Percentiles rank a stretch among this genome's conserved stretches.
phyloP scores from a whole-genome alignment of 2,113 vertebrate species.

The Accipiter cooperii region DNA sequence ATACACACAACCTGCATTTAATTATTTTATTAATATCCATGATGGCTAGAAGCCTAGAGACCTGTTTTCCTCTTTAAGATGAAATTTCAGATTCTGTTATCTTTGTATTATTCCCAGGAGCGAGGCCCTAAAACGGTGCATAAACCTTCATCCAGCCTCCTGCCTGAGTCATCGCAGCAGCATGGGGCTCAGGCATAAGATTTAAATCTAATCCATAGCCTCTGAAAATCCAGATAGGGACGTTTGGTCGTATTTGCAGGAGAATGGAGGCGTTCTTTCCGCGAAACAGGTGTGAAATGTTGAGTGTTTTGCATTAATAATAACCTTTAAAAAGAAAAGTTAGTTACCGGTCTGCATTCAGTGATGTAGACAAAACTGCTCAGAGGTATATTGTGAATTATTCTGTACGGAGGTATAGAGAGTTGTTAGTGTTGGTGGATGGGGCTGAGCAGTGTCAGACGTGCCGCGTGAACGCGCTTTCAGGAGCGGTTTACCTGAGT shows the following conservation, averaged over 20 bases:
- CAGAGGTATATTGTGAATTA: neutral
- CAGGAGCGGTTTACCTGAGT: neutral
- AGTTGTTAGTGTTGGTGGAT: neutral
- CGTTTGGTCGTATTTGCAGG: neutral
- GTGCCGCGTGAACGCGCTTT: rapidly evolving
- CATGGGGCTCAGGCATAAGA: rapidly evolving
- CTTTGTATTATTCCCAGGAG: neutral
- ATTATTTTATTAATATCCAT: neutral
- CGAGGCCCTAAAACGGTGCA: neutral
- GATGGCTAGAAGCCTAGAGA: neutral
- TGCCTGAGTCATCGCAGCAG: neutral
- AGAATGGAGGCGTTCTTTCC: neutral
- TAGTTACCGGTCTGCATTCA: neutral
- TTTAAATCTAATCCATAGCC: neutral
- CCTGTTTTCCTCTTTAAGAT: neutral
- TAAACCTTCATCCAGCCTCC: neutral
- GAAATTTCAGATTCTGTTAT: neutral
- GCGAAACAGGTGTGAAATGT: rapidly evolving
- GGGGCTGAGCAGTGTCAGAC: neutral
- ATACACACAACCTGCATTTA: neutral
- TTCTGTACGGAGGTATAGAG: rapidly evolving
- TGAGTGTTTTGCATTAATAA: neutral
- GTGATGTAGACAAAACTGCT: neutral
- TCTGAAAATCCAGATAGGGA: neutral
- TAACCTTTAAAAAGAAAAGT: neutral